A percentile compares a stretch with the other conserved stretches of the same genome.
These are phyloP conservation scores for Oryzias melastigma DNA, from an alignment of 2,113 vertebrate genomes.

Conservation along the genomic window DNA sequence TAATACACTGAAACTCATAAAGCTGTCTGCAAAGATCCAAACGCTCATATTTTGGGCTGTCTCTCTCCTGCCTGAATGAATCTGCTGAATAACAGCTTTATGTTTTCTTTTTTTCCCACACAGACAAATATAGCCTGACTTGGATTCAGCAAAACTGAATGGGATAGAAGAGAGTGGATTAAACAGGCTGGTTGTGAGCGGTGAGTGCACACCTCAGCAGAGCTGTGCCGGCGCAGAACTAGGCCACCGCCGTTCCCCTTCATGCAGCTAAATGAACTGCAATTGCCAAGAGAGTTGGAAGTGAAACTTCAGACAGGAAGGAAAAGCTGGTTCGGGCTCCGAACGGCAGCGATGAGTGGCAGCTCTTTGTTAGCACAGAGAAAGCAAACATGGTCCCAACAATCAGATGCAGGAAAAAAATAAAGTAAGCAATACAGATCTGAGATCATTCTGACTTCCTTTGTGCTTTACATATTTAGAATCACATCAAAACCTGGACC, in stretches of 20 bases:
- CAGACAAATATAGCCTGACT: slow-evolving; percentile 11
- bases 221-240: slow-evolving; percentile 54
- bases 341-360: slow-evolving; percentile 66
- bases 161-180: slow-evolving; percentile 19
- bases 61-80: slow-evolving; percentile 24
- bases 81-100: slow-evolving; percentile 35
- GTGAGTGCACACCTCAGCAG: slow-evolving; percentile 24
- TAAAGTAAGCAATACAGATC: slow-evolving; percentile 12
- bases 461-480: too few species aligned
- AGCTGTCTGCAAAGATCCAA: slow-evolving; percentile 38
- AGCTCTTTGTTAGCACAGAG: slow-evolving; percentile 57
- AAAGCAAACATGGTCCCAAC: slow-evolving; percentile 8
- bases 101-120: slow-evolving; percentile 25
- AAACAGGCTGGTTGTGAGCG: slow-evolving; percentile 34
- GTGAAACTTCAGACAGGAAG: slow-evolving; percentile 58
- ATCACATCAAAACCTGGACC: too few species aligned
- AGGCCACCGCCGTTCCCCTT: slow-evolving; percentile 49
- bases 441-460: too few species aligned
- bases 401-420: slow-evolving; percentile 36
- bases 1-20: slow-evolving; percentile 47
- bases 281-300: slow-evolving; percentile 63
- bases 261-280: slow-evolving; percentile 65
- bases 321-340: slow-evolving; percentile 55
- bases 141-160: slow-evolving; percentile 11
- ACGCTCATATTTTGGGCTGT: slow-evolving; percentile 40